Evolutionary conservation across 2,888 invertebrate species (phyloP), one percentile per base, ranked within the genome.

Genomic region (Ophonus ardosiacus): DNA sequence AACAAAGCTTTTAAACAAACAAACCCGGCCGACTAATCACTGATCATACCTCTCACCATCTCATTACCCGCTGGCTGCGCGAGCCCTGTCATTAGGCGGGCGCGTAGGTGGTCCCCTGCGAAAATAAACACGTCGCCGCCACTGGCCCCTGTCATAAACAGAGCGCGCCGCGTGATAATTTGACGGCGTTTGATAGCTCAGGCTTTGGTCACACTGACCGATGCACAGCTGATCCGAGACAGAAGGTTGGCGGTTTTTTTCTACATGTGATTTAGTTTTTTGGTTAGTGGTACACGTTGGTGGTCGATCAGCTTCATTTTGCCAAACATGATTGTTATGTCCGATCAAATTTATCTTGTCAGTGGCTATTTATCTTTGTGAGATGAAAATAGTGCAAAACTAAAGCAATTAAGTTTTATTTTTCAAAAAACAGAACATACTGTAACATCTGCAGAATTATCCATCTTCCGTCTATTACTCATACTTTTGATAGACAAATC

Each of bases 21-120:
- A 82, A 71, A 57, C 82, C 56, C 56, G 24, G 65, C 10, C 8
- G 80, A 15, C 40, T 63, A 31, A 78, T 78, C 56, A 59, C 63
- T 68, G 43, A 81, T 21, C 65, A 65, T 68, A 65, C 31, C 80
- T 74, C 71, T 74, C 71, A 74, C 80, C 82, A 71, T 71, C 82
- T 68, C 56, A 82, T 82, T 82, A 71, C 57, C n/a, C 17, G 40
- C 43, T 18, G 43, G 43, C 43, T 40, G 71, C 15, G 56, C 71
- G 71, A 17, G 71, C 56, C 82, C 82, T 82, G 65, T 82, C 24
- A 82, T 82, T 82, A 82, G 82, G 13, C 71, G 82, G 81, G 61
- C 38, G 24, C 57, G 82, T 82, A 82, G 82, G 82, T 82, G 82
- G 82, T 82, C 82, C 68, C 81, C 71, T 71, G 82, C 82, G 82